Percentiles rank a stretch among this genome's conserved stretches.
These are phyloP conservation scores for Lymantria monacha DNA, from an alignment of 2,888 invertebrate genomes.

Conservation along the genomic window DNA sequence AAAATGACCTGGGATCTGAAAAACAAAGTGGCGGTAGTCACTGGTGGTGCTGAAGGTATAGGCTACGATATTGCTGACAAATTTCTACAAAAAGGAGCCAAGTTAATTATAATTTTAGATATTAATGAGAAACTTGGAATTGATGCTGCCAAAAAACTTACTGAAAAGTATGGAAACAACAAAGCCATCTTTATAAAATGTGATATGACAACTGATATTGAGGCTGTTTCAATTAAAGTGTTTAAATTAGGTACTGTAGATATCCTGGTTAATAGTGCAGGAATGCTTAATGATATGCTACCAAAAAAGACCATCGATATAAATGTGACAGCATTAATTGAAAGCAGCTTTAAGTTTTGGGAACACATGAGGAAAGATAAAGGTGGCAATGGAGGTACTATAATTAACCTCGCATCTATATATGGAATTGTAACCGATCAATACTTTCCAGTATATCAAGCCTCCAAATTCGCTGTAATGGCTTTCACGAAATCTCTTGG, in stretches of 20 bases:
- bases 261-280: conserved; percentile 65
- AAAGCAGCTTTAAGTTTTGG: conserved; percentile 70
- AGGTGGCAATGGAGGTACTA: conserved; percentile 80
- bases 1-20: conserved; percentile 25
- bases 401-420: conserved; percentile 83
- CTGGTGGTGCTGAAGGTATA: conserved; percentile 80
- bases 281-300: conserved; percentile 42
- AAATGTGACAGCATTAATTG: conserved; percentile 46
- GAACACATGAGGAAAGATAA: conserved; percentile 78
- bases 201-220: conserved; percentile 22
- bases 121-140: conserved; percentile 14
- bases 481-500: conserved; percentile 66
- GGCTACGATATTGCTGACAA: conserved; percentile 69
- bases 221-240: conserved; percentile 11
- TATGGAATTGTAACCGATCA: conserved; percentile 53
- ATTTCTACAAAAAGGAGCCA: conserved; percentile 60
- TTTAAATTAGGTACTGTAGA: conserved; percentile 39
- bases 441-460: conserved; percentile 30
- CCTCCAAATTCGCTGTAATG: conserved; percentile 75
- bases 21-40: conserved; percentile 54
- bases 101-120: conserved; percentile 26
- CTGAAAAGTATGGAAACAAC: conserved; percentile 13
- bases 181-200: conserved; percentile 39
- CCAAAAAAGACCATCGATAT: conserved; percentile 39
- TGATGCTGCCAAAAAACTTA: conserved; percentile 9